A percentile compares a stretch with the other conserved stretches of the same genome.
Conservation (phyloP, 2,888 invertebrate species). For the Idaea straminata region DNA sequence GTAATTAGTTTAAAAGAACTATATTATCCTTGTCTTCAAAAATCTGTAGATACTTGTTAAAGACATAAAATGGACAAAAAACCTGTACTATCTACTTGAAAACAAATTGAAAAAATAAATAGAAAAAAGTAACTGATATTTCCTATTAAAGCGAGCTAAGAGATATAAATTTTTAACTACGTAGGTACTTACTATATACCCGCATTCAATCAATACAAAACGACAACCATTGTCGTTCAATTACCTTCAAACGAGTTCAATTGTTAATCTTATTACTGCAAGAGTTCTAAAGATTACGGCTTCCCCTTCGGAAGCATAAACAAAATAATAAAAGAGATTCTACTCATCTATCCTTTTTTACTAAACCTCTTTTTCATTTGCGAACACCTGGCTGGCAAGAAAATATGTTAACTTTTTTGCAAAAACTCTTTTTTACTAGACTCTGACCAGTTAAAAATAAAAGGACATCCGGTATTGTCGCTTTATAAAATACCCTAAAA, state of each 20-base stretch:
- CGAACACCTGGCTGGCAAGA: neutral
- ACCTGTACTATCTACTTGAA: too few species aligned
- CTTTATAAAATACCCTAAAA: neutral
- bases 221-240: slow-evolving; percentile 8
- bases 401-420: neutral
- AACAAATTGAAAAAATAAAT: too few species aligned
- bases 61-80: too few species aligned
- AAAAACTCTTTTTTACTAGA: neutral
- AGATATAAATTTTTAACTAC: too few species aligned
- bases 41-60: too few species aligned
- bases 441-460: neutral
- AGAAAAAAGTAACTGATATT: too few species aligned
- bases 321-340: too few species aligned
- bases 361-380: too few species aligned
- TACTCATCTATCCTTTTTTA: neutral
- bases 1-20: too few species aligned
- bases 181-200: neutral
- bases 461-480: neutral
- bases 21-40: too few species aligned
- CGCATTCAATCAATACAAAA: neutral
- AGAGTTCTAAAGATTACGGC: neutral
- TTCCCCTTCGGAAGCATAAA: too few species aligned
- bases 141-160: too few species aligned
- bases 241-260: slow-evolving; percentile 5
- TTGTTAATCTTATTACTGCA: neutral